These are phyloP conservation scores for Apostichopus japonicus DNA, from an alignment of 35 echinoderm and acorn worm genomes.

Conservation along the genomic window DNA sequence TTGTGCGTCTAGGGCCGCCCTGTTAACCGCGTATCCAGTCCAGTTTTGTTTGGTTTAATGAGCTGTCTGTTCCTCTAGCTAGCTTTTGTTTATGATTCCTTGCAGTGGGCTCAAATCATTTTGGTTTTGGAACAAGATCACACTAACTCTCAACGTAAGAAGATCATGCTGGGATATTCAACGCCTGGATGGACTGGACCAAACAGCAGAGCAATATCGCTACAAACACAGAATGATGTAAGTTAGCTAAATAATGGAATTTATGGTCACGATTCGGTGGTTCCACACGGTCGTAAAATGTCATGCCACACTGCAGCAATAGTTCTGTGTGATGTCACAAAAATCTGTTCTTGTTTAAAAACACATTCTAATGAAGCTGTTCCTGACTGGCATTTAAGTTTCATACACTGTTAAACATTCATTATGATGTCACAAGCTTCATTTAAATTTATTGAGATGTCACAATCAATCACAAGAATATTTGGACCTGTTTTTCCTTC, in stretches of 20 bases:
- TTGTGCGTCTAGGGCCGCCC: no score
- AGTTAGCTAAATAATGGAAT: not conserved
- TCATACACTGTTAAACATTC: no score
- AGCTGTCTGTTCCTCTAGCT: not conserved
- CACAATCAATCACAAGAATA: no score
- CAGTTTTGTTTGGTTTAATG: no score
- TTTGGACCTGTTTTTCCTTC: no score
- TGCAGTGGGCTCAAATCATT: conserved; percentile 87
- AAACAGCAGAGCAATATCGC: conserved; percentile 78
- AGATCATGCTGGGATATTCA: conserved; percentile 71
- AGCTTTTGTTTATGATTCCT: not conserved
- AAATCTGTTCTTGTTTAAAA: not conserved
- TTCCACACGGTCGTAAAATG: no score
- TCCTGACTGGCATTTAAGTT: no score
- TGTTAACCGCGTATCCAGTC: no score
- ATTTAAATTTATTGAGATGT: no score
- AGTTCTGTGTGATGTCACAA: not conserved
- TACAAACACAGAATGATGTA: conserved; percentile 91
- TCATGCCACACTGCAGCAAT: not conserved
- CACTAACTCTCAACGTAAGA: conserved; percentile 54
- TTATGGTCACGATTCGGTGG: no score
- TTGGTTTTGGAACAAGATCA: conserved; percentile 89
- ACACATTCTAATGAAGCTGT: no score
- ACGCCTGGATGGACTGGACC: conserved; percentile 76
- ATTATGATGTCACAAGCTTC: no score